Evolutionary conservation across 2,113 vertebrate genomes (phyloP).

Genomic region (Nettapus auritus): DNA sequence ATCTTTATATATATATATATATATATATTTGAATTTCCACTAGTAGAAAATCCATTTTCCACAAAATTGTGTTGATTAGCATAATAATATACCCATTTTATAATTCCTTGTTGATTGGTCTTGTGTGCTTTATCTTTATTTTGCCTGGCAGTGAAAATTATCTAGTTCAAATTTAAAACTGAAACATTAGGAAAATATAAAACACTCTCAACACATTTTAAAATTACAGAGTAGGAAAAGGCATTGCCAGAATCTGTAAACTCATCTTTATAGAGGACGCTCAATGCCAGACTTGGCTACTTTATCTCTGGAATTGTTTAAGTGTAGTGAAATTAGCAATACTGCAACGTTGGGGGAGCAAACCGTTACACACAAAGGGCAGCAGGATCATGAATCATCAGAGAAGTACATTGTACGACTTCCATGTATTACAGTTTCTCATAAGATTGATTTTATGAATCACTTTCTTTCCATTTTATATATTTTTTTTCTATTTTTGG

Average conservation of each 20-base stretch:
- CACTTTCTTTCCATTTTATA: background rate
- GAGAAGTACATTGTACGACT: background rate
- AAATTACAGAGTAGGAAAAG: background rate
- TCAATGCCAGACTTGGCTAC: background rate
- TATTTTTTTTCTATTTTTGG: background rate
- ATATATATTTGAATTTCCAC: too few species aligned
- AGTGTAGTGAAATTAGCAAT: background rate
- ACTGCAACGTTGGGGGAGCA: background rate
- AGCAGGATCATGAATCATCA: background rate
- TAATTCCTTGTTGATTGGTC: background rate
- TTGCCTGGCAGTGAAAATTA: background rate
- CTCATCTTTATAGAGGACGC: background rate
- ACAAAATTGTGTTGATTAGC: background rate
- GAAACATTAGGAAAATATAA: background rate
- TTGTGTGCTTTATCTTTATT: background rate
- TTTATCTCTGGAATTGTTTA: background rate
- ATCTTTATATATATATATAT: background rate
- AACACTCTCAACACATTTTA: background rate
- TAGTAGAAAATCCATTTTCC: background rate
- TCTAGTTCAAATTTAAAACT: background rate
- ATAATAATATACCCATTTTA: background rate
- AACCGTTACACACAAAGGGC: background rate
- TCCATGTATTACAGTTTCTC: background rate
- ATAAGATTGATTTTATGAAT: background rate
- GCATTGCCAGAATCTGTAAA: background rate